Evolutionary conservation across 1,140 invertebrate species (phyloP).

Genomic region (Scaptodrosophila lebanonensis): DNA sequence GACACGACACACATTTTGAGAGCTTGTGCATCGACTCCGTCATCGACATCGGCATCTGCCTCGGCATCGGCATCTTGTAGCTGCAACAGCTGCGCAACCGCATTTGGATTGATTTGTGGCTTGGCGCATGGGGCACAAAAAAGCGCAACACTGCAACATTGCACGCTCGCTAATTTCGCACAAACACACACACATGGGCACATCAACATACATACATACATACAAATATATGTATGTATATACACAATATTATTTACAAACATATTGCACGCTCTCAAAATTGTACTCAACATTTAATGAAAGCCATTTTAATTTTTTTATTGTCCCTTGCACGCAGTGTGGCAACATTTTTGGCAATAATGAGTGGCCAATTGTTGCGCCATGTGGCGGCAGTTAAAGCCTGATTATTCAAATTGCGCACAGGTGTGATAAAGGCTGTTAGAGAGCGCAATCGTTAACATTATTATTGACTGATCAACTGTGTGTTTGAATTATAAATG

Average conservation of each 20-base stretch:
- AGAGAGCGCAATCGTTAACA: too few species aligned
- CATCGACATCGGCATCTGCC: constrained; percentile 16
- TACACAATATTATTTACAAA: not conserved
- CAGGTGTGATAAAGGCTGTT: too few species aligned
- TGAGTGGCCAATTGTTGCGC: not conserved
- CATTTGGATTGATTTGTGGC: constrained; percentile 77
- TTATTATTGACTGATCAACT: too few species aligned
- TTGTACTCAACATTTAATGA: constrained; percentile 40
- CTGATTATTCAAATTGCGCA: too few species aligned
- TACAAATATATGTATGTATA: not conserved
- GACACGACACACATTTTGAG: constrained; percentile 3
- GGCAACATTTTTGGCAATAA: constrained; percentile 5
- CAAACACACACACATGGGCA: too few species aligned
- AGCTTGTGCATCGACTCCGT: too few species aligned
- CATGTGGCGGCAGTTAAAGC: too few species aligned
- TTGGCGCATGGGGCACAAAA: constrained; percentile 26
- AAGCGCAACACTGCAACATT: constrained; percentile 1
- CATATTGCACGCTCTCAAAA: constrained; percentile 36
- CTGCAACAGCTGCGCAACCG: constrained; percentile 69
- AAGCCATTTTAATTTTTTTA: too few species aligned
- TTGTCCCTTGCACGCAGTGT: constrained; percentile 6
- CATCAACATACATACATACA: constrained; percentile 10
- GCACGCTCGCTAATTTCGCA: too few species aligned
- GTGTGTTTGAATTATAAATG: too few species aligned
- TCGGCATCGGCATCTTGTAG: constrained; percentile 9